A percentile compares a stretch with the other conserved stretches of the same genome.
Evolutionary conservation across 2,113 vertebrate genomes (phyloP).

Genomic region (Pipra filicauda): DNA sequence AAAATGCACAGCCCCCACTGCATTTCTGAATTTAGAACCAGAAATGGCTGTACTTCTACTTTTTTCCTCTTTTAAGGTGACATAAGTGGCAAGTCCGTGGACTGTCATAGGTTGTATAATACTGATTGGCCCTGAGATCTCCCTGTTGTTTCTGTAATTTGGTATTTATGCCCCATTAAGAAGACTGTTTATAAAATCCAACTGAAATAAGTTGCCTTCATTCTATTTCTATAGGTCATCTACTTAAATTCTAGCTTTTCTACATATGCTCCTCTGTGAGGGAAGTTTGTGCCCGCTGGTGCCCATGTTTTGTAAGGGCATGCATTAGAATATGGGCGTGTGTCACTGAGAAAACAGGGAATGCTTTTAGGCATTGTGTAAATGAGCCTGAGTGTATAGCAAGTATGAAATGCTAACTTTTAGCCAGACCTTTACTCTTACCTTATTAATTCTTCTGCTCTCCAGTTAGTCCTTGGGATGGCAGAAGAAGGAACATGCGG

Average conservation of each 20-base stretch:
- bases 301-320: background rate
- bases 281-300: background rate
- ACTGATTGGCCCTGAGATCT: background rate
- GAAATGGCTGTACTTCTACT: background rate
- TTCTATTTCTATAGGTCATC: background rate
- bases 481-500: background rate
- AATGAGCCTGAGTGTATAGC: background rate
- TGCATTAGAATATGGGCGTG: accelerated
- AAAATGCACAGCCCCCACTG: background rate
- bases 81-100: background rate
- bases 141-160: background rate
- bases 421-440: background rate
- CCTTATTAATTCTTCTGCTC: background rate
- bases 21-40: background rate
- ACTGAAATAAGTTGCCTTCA: background rate
- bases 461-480: background rate
- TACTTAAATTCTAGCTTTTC: background rate
- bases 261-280: background rate
- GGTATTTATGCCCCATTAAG: background rate
- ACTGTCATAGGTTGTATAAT: background rate
- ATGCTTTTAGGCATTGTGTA: background rate
- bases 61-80: background rate
- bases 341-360: background rate
- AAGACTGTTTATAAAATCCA: background rate
- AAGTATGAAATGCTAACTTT: background rate